phyloP scores from a whole-genome alignment of 2,888 invertebrate genomes.

The Heliconius ethilla region DNA sequence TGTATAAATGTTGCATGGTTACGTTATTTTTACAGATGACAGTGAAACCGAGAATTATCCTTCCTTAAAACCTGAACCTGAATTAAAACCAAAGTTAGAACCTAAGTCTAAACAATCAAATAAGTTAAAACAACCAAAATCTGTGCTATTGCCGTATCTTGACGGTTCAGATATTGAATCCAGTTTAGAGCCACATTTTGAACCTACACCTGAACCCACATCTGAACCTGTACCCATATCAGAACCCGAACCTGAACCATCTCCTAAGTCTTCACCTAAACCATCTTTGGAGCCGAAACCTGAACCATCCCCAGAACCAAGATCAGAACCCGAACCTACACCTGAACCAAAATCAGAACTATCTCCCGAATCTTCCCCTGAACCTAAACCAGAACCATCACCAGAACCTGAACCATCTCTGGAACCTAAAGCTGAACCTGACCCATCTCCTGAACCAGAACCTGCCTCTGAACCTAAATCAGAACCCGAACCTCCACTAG shows the following conservation, averaged over 20 bases:
- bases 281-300: slow-evolving; percentile 69
- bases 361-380: slow-evolving; percentile 62
- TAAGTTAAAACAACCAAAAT: slow-evolving; percentile 59
- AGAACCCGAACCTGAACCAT: slow-evolving; percentile 54
- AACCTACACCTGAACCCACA: slow-evolving; percentile 68
- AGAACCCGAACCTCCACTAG: slow-evolving; percentile 70
- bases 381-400: slow-evolving; percentile 58
- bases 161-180: slow-evolving; percentile 59
- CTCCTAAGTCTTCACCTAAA: slow-evolving; percentile 50
- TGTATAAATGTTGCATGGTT: slow-evolving; percentile 70
- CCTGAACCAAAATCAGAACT: slow-evolving; percentile 63
- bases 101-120: slow-evolving; percentile 63
- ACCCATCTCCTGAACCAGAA: slow-evolving; percentile 57
- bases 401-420: slow-evolving; percentile 64
- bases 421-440: slow-evolving; percentile 58
- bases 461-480: slow-evolving; percentile 66
- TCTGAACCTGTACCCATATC: slow-evolving; percentile 69
- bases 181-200: slow-evolving; percentile 48
- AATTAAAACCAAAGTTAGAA: slow-evolving; percentile 61
- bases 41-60: slow-evolving; percentile 52
- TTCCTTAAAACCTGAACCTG: slow-evolving; percentile 47
- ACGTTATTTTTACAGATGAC: slow-evolving; percentile 75
- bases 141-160: slow-evolving; percentile 59
- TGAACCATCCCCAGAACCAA: slow-evolving; percentile 52
- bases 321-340: slow-evolving; percentile 47